Conservation (phyloP, 92 coral and sea anemone genomes). For the Phymanthus crucifer region DNA sequence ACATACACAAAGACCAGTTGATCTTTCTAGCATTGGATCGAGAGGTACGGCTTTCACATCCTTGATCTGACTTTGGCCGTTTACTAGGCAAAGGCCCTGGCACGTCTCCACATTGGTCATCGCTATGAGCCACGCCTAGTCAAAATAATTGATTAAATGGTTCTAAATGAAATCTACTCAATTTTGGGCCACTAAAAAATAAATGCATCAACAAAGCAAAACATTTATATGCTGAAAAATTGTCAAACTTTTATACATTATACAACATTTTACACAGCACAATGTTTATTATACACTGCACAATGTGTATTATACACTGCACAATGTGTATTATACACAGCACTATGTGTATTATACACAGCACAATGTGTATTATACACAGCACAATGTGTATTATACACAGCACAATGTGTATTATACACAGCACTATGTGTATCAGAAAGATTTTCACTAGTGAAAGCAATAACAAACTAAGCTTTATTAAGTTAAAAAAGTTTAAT, state of each 20-base stretch:
- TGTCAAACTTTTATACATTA: too few relatives aligned
- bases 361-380: not conserved
- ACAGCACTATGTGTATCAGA: not conserved
- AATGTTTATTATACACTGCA: too few relatives aligned
- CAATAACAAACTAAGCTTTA: not conserved
- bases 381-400: not conserved
- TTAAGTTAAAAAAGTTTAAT: not conserved
- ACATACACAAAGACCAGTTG: slow-evolving; percentile 45
- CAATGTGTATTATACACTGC: too few relatives aligned
- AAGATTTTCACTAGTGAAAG: not conserved
- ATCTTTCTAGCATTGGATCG: slow-evolving; percentile 8
- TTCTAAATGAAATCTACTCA: not conserved
- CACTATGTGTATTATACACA: not conserved
- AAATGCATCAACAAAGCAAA: too few relatives aligned
- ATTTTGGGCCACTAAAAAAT: not conserved
- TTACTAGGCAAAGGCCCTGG: not conserved
- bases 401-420: not conserved
- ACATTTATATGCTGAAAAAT: too few relatives aligned
- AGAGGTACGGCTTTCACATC: not conserved
- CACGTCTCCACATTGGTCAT: not conserved
- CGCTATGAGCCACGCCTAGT: not conserved
- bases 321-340: not conserved
- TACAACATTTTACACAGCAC: too few relatives aligned
- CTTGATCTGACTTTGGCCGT: not conserved
- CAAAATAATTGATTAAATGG: not conserved